These are phyloP conservation scores for Schizotus pectinicornis DNA, from an alignment of 2,888 invertebrate species.

Conservation along the genomic window DNA sequence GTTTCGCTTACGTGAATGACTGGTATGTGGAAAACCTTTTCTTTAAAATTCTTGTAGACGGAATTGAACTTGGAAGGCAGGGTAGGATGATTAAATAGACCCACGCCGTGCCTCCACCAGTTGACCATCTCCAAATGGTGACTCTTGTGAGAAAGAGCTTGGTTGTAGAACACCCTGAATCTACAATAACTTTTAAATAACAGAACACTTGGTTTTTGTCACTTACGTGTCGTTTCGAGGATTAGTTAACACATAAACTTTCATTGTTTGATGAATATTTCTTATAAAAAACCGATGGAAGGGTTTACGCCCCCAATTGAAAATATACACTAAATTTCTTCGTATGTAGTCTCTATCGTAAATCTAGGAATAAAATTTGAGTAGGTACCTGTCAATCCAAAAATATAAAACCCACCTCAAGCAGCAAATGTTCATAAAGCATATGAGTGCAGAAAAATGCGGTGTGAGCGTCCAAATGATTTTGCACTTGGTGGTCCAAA, in stretches of 20 bases:
- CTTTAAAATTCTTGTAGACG: slow-evolving; percentile 71
- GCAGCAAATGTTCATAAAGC: slow-evolving; percentile 64
- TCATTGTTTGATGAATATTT: slow-evolving; percentile 64
- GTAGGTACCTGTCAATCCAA: slow-evolving; percentile 9
- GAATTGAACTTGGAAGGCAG: slow-evolving; percentile 64
- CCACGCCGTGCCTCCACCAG: slow-evolving; percentile 71
- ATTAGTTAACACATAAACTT: slow-evolving; percentile 70
- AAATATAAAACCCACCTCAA: slow-evolving; percentile 58
- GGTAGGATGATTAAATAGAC: slow-evolving; percentile 71
- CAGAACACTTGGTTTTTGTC: neutral
- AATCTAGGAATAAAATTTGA: slow-evolving; percentile 49
- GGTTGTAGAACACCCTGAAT: slow-evolving; percentile 76
- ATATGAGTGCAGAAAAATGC: slow-evolving; percentile 63
- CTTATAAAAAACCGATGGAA: slow-evolving; percentile 61
- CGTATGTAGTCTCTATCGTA: slow-evolving; percentile 64
- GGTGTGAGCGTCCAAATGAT: slow-evolving; percentile 61
- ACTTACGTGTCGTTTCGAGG: slow-evolving; percentile 67
- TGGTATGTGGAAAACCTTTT: slow-evolving; percentile 70
- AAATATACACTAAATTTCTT: slow-evolving; percentile 69
- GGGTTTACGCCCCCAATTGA: slow-evolving; percentile 68
- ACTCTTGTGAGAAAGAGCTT: slow-evolving; percentile 66
- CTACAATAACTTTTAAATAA: slow-evolving; percentile 53
- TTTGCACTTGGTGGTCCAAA: slow-evolving; percentile 60
- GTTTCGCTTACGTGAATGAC: slow-evolving; percentile 70
- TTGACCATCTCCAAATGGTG: slow-evolving; percentile 70